Evolutionary conservation across 2,113 vertebrate genomes (phyloP).

Genomic region (Australoheros scitulus): DNA sequence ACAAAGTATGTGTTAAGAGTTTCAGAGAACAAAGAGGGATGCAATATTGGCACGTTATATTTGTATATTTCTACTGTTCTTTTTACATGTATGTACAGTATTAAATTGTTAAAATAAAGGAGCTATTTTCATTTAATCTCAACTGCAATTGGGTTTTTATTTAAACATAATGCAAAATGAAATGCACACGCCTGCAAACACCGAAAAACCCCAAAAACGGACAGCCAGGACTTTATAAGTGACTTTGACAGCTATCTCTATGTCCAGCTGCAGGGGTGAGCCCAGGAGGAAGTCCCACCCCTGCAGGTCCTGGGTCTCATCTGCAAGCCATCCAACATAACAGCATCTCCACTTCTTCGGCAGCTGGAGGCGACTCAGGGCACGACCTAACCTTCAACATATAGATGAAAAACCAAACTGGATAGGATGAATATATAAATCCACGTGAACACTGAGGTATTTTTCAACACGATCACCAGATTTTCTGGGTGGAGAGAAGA

Average conservation of each 20-base stretch:
- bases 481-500: slow-evolving; percentile 10
- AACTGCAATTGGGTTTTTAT: slow-evolving; percentile 49
- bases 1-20: slow-evolving; percentile 46
- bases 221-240: slow-evolving; percentile 13
- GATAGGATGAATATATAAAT: slow-evolving; percentile 6
- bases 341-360: slow-evolving; percentile 92
- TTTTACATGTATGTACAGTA: slow-evolving; percentile 74
- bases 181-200: background rate
- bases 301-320: slow-evolving; percentile 83
- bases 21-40: slow-evolving; percentile 47
- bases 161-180: slow-evolving; percentile 4
- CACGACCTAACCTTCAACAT: slow-evolving; percentile 69
- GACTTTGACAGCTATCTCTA: slow-evolving; percentile 72
- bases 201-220: slow-evolving; percentile 5
- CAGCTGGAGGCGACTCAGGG: slow-evolving; percentile 82
- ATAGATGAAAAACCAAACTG: slow-evolving; percentile 34
- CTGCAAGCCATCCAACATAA: slow-evolving; percentile 94
- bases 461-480: slow-evolving; percentile 11
- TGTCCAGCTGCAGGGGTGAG: slow-evolving; percentile 90
- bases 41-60: slow-evolving; percentile 48
- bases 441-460: slow-evolving; percentile 17
- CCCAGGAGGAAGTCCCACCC: slow-evolving; percentile 87
- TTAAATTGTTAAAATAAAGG: slow-evolving; percentile 70
- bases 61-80: slow-evolving; percentile 67
- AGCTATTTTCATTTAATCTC: slow-evolving; percentile 70